Base-by-base conservation (phyloP, 2,113 vertebrate species). In the Sterrhoptilus dennistouni region DNA sequence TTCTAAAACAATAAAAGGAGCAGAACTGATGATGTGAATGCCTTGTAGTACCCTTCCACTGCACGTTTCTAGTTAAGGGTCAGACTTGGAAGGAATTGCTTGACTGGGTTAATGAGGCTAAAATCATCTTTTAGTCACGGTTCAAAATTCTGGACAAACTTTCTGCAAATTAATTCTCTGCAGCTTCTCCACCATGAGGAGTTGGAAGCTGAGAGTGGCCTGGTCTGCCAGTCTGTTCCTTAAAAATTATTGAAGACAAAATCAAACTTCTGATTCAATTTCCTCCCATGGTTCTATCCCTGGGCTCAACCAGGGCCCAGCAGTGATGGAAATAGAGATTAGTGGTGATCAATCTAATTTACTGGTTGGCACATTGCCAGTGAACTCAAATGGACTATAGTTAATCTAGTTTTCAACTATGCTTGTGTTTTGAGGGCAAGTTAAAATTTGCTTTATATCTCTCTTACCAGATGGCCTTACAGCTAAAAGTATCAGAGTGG, bases 401-500 rank as follows among this genome's bases (percentile, higher is more conserved):
- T 50, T 95, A 89, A 94, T 95, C 77, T 81, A 59, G 77, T 91
- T 96, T 91, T 78, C 74, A 89, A 33, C 47, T 36, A n/a, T 66
- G 38, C 45, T 91, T 69, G 54, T 81, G 40, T 53, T 84, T 33
- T 54, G 52, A 92, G 38, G 50, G 38, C 38, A 79, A 83, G 87
- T 83, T 76, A 86, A 90, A 94, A 92, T 89, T 90, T 3, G 6
- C 65, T 84, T 89, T 69, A 57, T 69, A 83, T 60, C 5, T 12
- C 21, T 77, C n/a, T 83, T 69, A 56, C 50, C 77, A 77, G 69
- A 65, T 81, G 69, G 64, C 60, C 69, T 84, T 87, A 49, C 9
- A 94, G 77, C 87, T 89, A 83, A 47, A 83, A 85, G 83, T 38
- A 70, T 70, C 74, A n/a, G 74, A 81, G 78, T 70, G 47, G 54